These are phyloP conservation scores for Pygoscelis antarcticus DNA, from an alignment of 2,113 vertebrate species.

Conservation along the genomic window DNA sequence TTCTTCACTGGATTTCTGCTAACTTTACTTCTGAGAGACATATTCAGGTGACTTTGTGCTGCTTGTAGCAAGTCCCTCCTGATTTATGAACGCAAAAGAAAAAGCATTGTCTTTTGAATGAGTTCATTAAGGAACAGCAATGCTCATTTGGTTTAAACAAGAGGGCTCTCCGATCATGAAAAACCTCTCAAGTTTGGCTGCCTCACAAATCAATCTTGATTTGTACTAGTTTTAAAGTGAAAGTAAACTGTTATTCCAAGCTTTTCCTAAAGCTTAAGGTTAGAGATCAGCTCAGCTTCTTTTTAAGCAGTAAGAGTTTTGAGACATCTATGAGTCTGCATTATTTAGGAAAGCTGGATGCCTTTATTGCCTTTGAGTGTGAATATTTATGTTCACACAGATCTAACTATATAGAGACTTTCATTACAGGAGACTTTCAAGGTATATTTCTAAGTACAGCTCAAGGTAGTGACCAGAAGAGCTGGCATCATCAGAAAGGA, in stretches of 20 bases:
- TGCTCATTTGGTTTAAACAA: background rate
- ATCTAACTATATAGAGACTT: background rate
- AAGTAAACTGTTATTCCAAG: background rate
- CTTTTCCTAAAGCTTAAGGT: background rate
- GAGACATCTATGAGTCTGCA: background rate
- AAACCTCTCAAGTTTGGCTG: background rate
- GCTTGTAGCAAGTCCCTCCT: background rate
- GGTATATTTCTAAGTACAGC: background rate
- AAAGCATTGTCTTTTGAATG: background rate
- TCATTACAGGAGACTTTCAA: background rate
- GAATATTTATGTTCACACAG: background rate
- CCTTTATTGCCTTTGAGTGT: background rate
- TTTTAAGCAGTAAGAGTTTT: background rate
- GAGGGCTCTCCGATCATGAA: background rate
- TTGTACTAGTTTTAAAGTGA: background rate
- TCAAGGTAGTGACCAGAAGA: background rate
- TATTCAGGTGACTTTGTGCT: background rate
- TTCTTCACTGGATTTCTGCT: background rate
- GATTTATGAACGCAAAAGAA: background rate
- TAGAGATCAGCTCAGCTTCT: background rate
- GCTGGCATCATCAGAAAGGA: background rate
- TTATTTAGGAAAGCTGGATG: background rate
- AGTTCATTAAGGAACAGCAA: background rate
- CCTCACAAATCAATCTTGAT: background rate
- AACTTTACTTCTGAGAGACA: background rate